Evolutionary conservation across 2,113 vertebrate species (phyloP).

Genomic region (Crotalus tigris): DNA sequence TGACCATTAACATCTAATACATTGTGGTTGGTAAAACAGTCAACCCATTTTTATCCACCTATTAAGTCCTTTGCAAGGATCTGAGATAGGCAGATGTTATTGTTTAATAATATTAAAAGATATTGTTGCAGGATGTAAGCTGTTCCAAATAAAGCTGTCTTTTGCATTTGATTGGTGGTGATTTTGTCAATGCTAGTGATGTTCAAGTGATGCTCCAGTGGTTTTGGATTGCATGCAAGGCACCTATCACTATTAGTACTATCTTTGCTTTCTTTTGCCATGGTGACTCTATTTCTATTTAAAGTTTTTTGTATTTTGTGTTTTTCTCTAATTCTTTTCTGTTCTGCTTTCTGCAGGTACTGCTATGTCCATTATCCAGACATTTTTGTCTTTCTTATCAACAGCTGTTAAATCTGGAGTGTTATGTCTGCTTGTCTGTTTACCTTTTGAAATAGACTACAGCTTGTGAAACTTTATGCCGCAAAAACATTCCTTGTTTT

Average conservation of each 20-base stretch:
- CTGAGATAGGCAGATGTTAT: background rate
- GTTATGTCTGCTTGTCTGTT: too few species aligned
- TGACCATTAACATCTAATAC: background rate
- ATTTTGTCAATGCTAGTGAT: background rate
- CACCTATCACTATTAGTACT: too few species aligned
- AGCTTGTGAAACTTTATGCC: background rate
- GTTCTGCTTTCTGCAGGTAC: too few species aligned
- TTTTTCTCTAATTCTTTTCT: too few species aligned
- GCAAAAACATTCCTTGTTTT: background rate
- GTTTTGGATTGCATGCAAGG: too few species aligned
- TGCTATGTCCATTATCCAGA: too few species aligned
- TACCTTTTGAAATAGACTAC: background rate
- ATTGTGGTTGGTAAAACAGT: background rate
- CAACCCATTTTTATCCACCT: background rate
- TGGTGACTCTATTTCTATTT: too few species aligned
- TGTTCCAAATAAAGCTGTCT: background rate
- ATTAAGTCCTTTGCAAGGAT: background rate
- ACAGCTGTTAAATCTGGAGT: too few species aligned
- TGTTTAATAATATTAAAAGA: background rate
- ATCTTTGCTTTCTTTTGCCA: too few species aligned
- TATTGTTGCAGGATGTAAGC: background rate
- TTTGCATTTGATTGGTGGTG: background rate
- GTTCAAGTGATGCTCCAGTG: background rate
- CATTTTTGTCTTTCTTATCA: too few species aligned
- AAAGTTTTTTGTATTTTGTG: too few species aligned